Evolutionary conservation across 2,888 invertebrate species (phyloP).

Genomic region (Xanthia togata): DNA sequence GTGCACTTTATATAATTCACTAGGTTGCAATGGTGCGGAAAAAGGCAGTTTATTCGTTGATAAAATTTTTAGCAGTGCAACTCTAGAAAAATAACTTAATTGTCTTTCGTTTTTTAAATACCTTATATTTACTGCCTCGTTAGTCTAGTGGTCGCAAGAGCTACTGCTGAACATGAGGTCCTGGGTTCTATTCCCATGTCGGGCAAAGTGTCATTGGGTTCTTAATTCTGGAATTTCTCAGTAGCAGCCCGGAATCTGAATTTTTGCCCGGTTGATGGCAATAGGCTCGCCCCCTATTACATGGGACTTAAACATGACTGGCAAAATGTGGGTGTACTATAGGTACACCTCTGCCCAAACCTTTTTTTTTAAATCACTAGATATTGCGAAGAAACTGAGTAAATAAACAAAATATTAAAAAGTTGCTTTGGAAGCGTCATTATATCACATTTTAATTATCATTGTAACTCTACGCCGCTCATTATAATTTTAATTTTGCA

Average conservation of each 20-base stretch:
- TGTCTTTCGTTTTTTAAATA: not conserved
- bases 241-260: too few species aligned
- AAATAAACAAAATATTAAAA: not conserved
- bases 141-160: too few species aligned
- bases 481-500: constrained; percentile 15
- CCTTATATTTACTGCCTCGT: too few species aligned
- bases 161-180: too few species aligned
- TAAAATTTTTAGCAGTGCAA: not conserved
- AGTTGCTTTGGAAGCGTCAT: not conserved
- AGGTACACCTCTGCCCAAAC: too few species aligned
- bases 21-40: constrained; percentile 16
- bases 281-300: too few species aligned
- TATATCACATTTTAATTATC: constrained; percentile 14
- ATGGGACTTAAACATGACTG: too few species aligned
- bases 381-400: not conserved
- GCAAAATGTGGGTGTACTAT: too few species aligned
- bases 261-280: too few species aligned
- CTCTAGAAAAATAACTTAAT: not conserved
- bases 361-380: not conserved
- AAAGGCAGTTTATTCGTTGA: not conserved
- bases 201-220: too few species aligned
- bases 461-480: constrained; percentile 1
- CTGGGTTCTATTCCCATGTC: too few species aligned
- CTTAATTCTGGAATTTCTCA: too few species aligned
- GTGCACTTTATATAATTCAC: constrained; percentile 39